These are phyloP conservation scores for Spizaetus ornatus DNA, from an alignment of 2,113 vertebrate genomes.

Conservation along the genomic window DNA sequence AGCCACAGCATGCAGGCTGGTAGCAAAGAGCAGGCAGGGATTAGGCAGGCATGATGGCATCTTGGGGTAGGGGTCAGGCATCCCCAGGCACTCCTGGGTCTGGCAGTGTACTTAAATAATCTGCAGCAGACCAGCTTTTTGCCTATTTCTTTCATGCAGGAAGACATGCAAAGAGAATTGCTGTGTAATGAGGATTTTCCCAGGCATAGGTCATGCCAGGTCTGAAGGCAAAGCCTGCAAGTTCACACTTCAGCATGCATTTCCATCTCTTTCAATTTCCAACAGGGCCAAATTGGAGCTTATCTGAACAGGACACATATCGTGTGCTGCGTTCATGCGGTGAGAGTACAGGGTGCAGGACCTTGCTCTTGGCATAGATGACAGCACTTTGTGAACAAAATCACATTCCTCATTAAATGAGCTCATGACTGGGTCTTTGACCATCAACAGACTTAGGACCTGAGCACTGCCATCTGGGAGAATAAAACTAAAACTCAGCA, in stretches of 20 bases:
- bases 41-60: not conserved
- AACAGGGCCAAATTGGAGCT: accelerated
- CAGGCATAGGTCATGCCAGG: not conserved
- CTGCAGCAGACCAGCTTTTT: not conserved
- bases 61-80: not conserved
- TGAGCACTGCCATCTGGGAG: not conserved
- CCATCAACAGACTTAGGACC: not conserved
- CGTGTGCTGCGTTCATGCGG: not conserved
- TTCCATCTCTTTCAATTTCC: not conserved
- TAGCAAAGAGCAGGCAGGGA: not conserved
- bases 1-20: accelerated
- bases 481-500: not conserved
- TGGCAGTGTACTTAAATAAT: not conserved
- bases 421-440: not conserved
- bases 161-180: not conserved
- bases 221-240: not conserved
- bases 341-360: not conserved
- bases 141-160: not conserved
- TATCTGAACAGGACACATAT: not conserved
- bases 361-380: not conserved
- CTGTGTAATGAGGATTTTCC: not conserved
- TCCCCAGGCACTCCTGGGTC: not conserved
- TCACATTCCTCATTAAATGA: accelerated
- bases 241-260: not conserved
- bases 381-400: not conserved